Percentiles rank a stretch among this genome's conserved stretches.
These are phyloP conservation scores for Drosophila aldrichi DNA, from an alignment of 2,888 invertebrate species.

Conservation along the genomic window DNA sequence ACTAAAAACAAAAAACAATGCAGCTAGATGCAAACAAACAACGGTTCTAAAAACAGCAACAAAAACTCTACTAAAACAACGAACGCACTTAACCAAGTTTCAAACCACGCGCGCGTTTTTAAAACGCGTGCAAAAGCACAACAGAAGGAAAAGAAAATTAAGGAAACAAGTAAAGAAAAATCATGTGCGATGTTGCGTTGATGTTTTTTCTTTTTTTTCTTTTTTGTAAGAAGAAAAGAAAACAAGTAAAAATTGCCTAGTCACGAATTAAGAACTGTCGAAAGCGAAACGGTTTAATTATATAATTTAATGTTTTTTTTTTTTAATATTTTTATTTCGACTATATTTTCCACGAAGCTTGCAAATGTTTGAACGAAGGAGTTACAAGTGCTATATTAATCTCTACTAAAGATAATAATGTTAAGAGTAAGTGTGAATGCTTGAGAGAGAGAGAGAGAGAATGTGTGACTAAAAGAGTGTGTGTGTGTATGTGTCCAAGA, in stretches of 20 bases:
- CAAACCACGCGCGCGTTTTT: conserved; percentile 34
- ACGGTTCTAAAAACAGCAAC: conserved; percentile 29
- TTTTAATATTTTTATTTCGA: conserved; percentile 27
- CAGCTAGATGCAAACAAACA: conserved; percentile 23
- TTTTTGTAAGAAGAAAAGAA: conserved; percentile 32
- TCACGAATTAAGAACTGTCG: conserved; percentile 77
- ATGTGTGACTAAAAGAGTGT: conserved; percentile 10
- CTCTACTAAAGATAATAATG: conserved; percentile 65
- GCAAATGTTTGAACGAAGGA: conserved; percentile 35
- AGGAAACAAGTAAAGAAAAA: conserved; percentile 7
- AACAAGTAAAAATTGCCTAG: conserved; percentile 74
- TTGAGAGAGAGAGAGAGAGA: conserved; percentile 5
- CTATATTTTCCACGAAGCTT: conserved; percentile 40
- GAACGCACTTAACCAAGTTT: conserved; percentile 54
- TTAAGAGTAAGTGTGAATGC: conserved; percentile 26
- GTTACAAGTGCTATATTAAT: conserved; percentile 73
- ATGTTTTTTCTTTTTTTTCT: conserved; percentile 10
- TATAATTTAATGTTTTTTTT: conserved; percentile 50
- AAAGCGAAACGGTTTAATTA: conserved; percentile 55
- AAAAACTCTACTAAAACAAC: conserved; percentile 45
- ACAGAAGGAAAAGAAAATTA: conserved; percentile 13
- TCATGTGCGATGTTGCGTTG: conserved; percentile 44
- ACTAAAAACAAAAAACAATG: conserved; percentile 47
- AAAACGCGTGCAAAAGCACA: conserved; percentile 24
- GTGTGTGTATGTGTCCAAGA: neutral